Conservation (phyloP, 2,888 invertebrate species). For the Nymphalis c-album region DNA sequence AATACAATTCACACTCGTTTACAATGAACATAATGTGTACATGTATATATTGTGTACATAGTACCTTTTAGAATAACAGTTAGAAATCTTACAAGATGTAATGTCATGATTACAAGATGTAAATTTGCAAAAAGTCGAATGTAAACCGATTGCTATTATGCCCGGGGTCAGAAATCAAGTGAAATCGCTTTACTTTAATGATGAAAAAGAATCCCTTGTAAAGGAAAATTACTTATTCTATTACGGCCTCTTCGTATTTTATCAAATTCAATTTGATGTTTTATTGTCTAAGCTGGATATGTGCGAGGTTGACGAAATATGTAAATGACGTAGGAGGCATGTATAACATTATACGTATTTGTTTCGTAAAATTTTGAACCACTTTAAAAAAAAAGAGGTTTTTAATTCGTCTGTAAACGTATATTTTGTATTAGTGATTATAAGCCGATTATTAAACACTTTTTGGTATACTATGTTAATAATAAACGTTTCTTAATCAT, state of each 20-base stretch:
- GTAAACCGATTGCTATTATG: slow-evolving; percentile 48
- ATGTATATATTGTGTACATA: too few species aligned
- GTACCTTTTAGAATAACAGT: not conserved
- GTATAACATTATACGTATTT: not conserved
- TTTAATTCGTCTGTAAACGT: too few species aligned
- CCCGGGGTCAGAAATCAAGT: slow-evolving; percentile 58
- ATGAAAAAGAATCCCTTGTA: slow-evolving; percentile 37
- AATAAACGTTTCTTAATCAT: too few species aligned
- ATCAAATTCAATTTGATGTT: slow-evolving; percentile 37
- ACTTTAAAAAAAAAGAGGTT: too few species aligned
- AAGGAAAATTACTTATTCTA: slow-evolving; percentile 46
- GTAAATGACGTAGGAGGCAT: slow-evolving; percentile 15
- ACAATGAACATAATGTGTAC: too few species aligned
- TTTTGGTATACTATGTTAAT: too few species aligned
- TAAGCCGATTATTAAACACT: too few species aligned
- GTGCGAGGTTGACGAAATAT: slow-evolving; percentile 30
- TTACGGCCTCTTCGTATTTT: slow-evolving; percentile 43
- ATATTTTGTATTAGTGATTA: too few species aligned
- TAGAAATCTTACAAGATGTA: slow-evolving; percentile 1
- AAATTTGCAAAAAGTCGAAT: slow-evolving; percentile 30
- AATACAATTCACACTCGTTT: too few species aligned
- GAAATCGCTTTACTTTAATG: slow-evolving; percentile 58
- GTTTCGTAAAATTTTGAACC: too few species aligned
- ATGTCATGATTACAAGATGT: slow-evolving; percentile 20
- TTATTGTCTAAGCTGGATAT: slow-evolving; percentile 19